Percentiles rank a stretch among this genome's conserved stretches.
phyloP scores from a whole-genome alignment of 1,140 invertebrate species.

The Orius laevigatus region DNA sequence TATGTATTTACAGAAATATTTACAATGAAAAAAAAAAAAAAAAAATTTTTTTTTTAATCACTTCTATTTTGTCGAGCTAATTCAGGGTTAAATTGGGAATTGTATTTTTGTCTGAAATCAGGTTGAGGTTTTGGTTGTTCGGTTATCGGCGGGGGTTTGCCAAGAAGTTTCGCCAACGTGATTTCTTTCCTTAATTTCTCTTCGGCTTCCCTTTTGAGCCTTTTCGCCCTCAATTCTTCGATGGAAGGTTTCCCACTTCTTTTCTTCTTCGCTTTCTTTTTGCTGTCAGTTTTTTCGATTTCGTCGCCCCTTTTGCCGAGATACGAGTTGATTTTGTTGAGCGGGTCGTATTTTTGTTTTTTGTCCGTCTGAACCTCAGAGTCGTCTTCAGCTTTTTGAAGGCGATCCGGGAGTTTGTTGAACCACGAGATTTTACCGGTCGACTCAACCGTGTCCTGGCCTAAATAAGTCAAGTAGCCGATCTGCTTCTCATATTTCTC shows the following conservation, averaged over 20 bases:
- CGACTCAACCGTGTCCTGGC: conserved; percentile 80
- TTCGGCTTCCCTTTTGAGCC: conserved; percentile 57
- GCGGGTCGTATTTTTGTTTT: conserved; percentile 53
- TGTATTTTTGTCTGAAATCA: conserved; percentile 56
- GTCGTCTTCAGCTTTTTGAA: conserved; percentile 27
- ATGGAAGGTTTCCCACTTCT: conserved; percentile 33
- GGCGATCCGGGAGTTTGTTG: conserved; percentile 36
- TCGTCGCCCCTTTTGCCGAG: conserved; percentile 24
- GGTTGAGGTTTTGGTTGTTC: conserved; percentile 22
- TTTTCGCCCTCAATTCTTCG: conserved; percentile 57
- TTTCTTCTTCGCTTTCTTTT: conserved; percentile 18
- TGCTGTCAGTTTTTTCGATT: conserved; percentile 15
- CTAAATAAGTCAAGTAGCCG: conserved; percentile 88
- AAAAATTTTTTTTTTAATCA: no score
- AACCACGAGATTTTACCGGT: conserved; percentile 70
- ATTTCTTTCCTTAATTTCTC: conserved; percentile 55
- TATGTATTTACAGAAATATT: no score
- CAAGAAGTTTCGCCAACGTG: conserved; percentile 46
- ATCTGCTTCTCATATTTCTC: conserved; percentile 97
- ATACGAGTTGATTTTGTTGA: conserved; percentile 49
- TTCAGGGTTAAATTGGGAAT: conserved; percentile 85
- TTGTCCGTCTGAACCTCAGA: conserved; percentile 40
- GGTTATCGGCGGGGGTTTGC: conserved; percentile 26
- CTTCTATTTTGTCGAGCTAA: conserved; percentile 56
- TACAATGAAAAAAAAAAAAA: no score